These are phyloP conservation scores for Drosophila glabriapex DNA, from an alignment of 2,888 invertebrate species.

Conservation along the genomic window DNA sequence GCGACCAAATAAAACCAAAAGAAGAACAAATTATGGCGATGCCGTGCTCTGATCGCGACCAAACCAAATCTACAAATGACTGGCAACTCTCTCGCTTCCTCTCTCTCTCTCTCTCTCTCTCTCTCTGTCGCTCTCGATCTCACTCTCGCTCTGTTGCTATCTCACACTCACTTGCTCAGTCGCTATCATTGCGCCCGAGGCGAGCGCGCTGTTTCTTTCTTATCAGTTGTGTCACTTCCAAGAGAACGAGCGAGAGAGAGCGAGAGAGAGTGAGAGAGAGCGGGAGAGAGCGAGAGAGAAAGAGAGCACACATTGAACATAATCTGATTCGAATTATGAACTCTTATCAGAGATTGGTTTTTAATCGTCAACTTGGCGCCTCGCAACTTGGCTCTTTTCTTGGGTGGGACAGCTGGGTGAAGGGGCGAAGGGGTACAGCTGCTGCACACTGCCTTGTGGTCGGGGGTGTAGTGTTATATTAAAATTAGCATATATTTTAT, in stretches of 20 bases:
- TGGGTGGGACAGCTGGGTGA: background rate
- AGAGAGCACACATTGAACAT: conserved; percentile 27
- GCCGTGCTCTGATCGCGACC: conserved; percentile 12
- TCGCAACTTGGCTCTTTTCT: conserved; percentile 26
- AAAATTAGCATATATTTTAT: conserved; percentile 55
- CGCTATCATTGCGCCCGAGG: background rate
- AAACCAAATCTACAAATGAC: conserved; percentile 40
- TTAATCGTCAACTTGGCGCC: conserved; percentile 51
- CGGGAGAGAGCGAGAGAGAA: background rate
- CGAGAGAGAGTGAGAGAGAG: too few relatives aligned
- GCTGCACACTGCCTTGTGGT: conserved; percentile 5
- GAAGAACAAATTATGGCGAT: conserved; percentile 20
- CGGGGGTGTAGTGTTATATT: conserved; percentile 56
- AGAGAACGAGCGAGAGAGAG: conserved; percentile 4
- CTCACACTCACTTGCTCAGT: conserved; percentile 10
- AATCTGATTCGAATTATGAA: conserved; percentile 56
- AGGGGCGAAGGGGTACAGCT: background rate
- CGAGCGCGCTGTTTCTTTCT: conserved; percentile 31
- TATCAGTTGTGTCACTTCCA: conserved; percentile 37
- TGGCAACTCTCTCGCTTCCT: conserved; percentile 17
- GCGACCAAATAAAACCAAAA: conserved; percentile 47
- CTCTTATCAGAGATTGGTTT: conserved; percentile 61
- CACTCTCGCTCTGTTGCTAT: conserved; percentile 6
- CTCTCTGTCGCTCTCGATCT: background rate
- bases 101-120: conserved; percentile 11